These are phyloP conservation scores for Equus quagga DNA, from an alignment of 2,113 vertebrate species.

Conservation along the genomic window DNA sequence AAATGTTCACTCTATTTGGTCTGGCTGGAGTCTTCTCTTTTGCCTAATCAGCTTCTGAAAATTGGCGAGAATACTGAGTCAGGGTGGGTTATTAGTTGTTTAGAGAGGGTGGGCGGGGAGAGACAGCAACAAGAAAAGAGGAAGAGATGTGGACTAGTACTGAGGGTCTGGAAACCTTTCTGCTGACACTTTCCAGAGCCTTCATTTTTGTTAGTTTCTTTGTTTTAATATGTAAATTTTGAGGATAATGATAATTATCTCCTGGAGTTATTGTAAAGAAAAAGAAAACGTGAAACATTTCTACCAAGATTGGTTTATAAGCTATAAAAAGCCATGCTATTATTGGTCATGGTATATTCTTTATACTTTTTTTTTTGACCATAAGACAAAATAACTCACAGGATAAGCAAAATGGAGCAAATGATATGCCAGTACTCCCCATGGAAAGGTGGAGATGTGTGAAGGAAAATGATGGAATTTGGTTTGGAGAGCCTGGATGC, in stretches of 20 bases:
- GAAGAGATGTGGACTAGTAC: too few species aligned
- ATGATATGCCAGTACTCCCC: background rate
- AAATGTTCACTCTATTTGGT: background rate
- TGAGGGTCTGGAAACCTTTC: background rate
- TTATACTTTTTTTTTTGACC: background rate
- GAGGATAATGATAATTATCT: background rate
- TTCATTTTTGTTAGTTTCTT: background rate
- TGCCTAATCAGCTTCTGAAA: background rate
- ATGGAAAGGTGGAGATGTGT: rapidly evolving
- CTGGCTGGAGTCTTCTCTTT: background rate
- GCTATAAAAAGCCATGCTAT: background rate
- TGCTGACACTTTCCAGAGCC: background rate
- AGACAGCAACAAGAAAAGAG: background rate
- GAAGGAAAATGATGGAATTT: background rate
- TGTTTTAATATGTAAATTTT: background rate
- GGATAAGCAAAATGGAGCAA: background rate
- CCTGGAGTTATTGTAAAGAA: background rate
- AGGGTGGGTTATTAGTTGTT: background rate
- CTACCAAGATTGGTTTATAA: background rate
- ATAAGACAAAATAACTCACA: background rate
- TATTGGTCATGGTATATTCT: background rate
- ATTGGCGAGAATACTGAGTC: background rate
- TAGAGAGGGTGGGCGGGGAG: background rate
- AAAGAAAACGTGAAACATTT: background rate
- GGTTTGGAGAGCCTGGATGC: background rate